These are phyloP conservation scores for Bubo blakistoni DNA, from an alignment of 2,113 vertebrate species.

Conservation along the genomic window DNA sequence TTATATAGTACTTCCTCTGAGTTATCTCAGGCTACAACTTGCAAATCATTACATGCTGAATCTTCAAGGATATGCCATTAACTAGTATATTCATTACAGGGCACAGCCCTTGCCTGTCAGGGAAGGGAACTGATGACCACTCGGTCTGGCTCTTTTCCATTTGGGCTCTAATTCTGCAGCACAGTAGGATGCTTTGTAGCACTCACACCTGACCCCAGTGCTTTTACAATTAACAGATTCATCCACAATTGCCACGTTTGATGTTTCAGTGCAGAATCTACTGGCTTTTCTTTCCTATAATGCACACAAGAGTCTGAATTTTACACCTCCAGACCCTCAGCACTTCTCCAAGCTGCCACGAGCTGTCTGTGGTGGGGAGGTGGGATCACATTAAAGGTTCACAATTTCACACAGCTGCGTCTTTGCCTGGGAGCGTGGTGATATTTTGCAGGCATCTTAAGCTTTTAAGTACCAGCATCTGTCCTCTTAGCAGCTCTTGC, in stretches of 20 bases:
- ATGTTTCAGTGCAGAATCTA: neutral
- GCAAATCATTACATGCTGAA: slow-evolving; percentile 21
- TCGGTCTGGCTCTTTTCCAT: neutral
- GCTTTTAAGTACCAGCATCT: slow-evolving; percentile 39
- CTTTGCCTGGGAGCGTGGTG: neutral
- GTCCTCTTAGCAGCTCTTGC: slow-evolving; percentile 3
- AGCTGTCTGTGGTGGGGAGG: neutral
- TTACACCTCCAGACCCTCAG: slow-evolving; percentile 18
- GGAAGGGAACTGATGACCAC: slow-evolving; percentile 9
- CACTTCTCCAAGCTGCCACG: neutral
- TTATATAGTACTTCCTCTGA: slow-evolving; percentile 40
- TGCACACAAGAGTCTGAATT: neutral
- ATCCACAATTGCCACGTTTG: neutral
- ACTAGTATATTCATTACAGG: neutral
- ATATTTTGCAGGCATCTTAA: slow-evolving; percentile 36
- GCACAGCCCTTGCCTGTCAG: neutral
- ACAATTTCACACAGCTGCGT: slow-evolving; percentile 48
- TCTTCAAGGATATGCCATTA: neutral
- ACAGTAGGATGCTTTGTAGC: neutral
- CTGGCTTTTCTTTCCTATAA: neutral
- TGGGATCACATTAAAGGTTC: slow-evolving; percentile 52
- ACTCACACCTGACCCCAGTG: neutral
- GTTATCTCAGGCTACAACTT: slow-evolving; percentile 46
- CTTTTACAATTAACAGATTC: neutral
- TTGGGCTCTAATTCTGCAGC: neutral